Evolutionary conservation across 1,140 invertebrate species (phyloP), one percentile per base, ranked within the genome.

Genomic region (Drosophila carrolli): DNA sequence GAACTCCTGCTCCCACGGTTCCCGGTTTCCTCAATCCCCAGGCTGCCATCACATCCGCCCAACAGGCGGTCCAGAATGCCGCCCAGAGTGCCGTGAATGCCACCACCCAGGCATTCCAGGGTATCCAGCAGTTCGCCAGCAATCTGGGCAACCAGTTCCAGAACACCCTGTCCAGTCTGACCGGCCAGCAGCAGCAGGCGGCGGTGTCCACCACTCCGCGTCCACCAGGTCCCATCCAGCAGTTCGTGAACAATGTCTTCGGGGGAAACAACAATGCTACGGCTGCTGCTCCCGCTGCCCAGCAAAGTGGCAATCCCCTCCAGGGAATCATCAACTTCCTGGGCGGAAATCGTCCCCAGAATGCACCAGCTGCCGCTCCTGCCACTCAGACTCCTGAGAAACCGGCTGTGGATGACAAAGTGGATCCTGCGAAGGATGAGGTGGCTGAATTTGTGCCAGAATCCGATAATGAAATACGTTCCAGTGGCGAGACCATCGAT

Each of bases 131-230:
- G 59, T 89, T 91, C 6, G 90, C 90, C 68, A 83, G 66, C 65
- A 91, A 89, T 47, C 19, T 91, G 74, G 90, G 90, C 50, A 91
- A 67, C 6, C 86, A 90, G 40, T 91, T 91, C 71, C 90, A 91
- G 76, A 91, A 81, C 46, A 91, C 90, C 0, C 61, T 91, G 0
- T 90, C 90, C 10, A 77, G 74, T 0, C 32, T 91, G 16, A 75
- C 75, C 4, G 85, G 82, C 29, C 73, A 83, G 48, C 70, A 50
- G 46, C 46, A 48, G 48, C 29, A 14, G 48, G 13, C 68, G 27
- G 62, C 65, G 0, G 82, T 71, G n/a, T 47, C 86, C 11, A 91
- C 90, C 32, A 91, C 90, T 1, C 58, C 72, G 0, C 86, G 90
- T 71, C 86, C 90, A 0, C 90, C 86, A 0, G 90, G 90, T 8